phyloP scores from a whole-genome alignment of 2,113 vertebrate genomes.

The Entelurus aequoreus region DNA sequence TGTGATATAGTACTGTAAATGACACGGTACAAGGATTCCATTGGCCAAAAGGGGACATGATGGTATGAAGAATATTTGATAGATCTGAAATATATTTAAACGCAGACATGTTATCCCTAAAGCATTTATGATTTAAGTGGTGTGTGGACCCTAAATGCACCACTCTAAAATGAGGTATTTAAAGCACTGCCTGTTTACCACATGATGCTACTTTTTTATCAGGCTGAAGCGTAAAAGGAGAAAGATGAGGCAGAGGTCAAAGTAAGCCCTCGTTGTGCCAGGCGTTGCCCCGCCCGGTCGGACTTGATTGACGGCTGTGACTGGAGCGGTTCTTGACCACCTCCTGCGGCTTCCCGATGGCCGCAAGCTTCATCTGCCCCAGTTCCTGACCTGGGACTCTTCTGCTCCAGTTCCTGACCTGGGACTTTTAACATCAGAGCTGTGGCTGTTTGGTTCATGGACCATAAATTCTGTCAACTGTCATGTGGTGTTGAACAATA shows the following conservation, averaged over 20 bases:
- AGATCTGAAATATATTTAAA: too few species aligned
- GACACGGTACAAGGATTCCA: too few species aligned
- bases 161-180: too few species aligned
- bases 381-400: conserved; percentile 26
- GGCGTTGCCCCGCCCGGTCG: conserved; percentile 40
- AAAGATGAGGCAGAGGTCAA: conserved; percentile 97
- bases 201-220: not conserved
- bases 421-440: conserved; percentile 29
- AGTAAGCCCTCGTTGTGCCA: conserved; percentile 69
- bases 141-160: too few species aligned
- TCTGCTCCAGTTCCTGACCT: conserved; percentile 15
- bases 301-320: conserved; percentile 4
- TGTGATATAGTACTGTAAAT: too few species aligned
- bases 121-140: too few species aligned
- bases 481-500: conserved; percentile 57
- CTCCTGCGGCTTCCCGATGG: not conserved
- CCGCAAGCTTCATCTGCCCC: conserved; percentile 13
- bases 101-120: too few species aligned
- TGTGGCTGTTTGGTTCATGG: conserved; percentile 50
- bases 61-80: too few species aligned
- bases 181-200: not conserved
- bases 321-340: conserved; percentile 13
- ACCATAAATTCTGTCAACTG: conserved; percentile 39
- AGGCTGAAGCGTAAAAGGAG: conserved; percentile 96
- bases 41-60: too few species aligned